These are phyloP conservation scores for Heteromurus nitidus DNA, from an alignment of 2,888 invertebrate genomes.

Conservation along the genomic window DNA sequence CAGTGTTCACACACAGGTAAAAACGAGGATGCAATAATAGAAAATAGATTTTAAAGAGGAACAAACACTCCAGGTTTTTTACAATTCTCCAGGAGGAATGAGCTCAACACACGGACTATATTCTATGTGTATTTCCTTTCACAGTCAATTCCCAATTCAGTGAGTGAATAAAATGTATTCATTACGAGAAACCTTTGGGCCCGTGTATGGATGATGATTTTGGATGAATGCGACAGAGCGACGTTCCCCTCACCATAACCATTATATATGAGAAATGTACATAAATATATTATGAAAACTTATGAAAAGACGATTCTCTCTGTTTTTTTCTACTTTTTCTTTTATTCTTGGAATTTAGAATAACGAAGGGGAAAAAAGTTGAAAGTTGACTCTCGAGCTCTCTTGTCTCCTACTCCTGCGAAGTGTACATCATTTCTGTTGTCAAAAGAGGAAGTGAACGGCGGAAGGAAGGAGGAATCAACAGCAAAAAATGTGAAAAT, in stretches of 20 bases:
- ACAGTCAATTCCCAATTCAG: constrained; percentile 33
- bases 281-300: too few relatives aligned
- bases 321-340: not conserved
- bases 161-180: constrained; percentile 50
- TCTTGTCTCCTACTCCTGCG: not conserved
- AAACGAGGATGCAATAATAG: constrained; percentile 16
- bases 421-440: constrained; percentile 17
- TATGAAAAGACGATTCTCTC: too few relatives aligned
- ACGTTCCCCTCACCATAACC: too few relatives aligned
- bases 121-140: not conserved
- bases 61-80: constrained; percentile 9
- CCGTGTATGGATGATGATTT: too few relatives aligned
- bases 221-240: too few relatives aligned
- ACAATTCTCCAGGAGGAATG: constrained; percentile 9
- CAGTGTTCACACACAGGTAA: not conserved
- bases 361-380: too few relatives aligned
- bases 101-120: constrained; percentile 19
- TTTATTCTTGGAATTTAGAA: not conserved
- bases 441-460: not conserved
- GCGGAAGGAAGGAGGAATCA: not conserved
- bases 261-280: not conserved
- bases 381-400: not conserved
- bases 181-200: not conserved
- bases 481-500: not conserved
- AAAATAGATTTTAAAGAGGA: constrained; percentile 8